Percentiles rank a stretch among this genome's conserved stretches.
These are phyloP conservation scores for Hydropsyche tenuis DNA, from an alignment of 1,140 invertebrate genomes.

Conservation along the genomic window DNA sequence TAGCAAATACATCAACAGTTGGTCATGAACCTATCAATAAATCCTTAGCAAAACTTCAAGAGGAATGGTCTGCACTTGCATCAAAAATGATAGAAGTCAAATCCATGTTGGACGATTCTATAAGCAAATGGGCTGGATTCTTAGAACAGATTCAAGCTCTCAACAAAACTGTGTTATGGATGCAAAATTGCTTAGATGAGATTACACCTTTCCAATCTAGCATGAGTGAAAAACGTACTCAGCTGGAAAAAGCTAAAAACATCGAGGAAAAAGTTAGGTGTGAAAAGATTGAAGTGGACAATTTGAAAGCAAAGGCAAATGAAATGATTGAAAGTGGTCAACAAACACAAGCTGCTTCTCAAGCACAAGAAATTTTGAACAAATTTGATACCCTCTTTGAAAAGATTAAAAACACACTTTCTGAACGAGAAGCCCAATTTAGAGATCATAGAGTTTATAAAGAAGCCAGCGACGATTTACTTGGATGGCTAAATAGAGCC, in stretches of 20 bases:
- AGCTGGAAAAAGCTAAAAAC: conserved; percentile 83
- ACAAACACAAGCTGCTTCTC: conserved; percentile 79
- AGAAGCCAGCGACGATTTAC: conserved; percentile 87
- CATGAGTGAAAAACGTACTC: conserved; percentile 83
- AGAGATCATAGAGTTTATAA: conserved; percentile 88
- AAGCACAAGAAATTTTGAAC: conserved; percentile 84
- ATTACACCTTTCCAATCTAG: conserved; percentile 78
- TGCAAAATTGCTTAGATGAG: conserved; percentile 76
- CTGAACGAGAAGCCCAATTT: conserved; percentile 84
- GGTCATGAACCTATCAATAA: conserved; percentile 89
- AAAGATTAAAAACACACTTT: conserved; percentile 74
- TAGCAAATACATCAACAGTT: conserved; percentile 88
- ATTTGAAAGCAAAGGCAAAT: conserved; percentile 82
- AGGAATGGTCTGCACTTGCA: conserved; percentile 86
- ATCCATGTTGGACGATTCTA: conserved; percentile 85
- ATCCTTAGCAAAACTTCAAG: conserved; percentile 81
- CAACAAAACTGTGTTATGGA: conserved; percentile 80
- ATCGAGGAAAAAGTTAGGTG: conserved; percentile 88
- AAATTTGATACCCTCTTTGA: conserved; percentile 78
- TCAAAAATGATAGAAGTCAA: conserved; percentile 91
- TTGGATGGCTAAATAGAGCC: conserved; percentile 82
- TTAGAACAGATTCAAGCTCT: conserved; percentile 86
- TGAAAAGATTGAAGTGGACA: conserved; percentile 92
- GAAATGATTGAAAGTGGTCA: conserved; percentile 87
- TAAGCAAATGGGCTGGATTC: conserved; percentile 88